phyloP scores from a whole-genome alignment of 2,113 vertebrate genomes.

The Corythaeola cristata region DNA sequence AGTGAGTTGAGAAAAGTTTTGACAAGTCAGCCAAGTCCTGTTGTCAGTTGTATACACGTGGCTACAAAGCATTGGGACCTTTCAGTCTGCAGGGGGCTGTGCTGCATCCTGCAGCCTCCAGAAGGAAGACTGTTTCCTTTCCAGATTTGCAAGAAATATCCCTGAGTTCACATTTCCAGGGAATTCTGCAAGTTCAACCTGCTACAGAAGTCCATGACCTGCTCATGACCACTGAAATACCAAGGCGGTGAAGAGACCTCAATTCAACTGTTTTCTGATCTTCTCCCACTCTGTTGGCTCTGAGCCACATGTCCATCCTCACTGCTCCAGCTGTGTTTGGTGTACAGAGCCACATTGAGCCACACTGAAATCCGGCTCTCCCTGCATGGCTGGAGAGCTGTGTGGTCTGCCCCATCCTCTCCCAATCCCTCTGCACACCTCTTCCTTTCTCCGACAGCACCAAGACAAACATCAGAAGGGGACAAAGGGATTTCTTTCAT shows the following conservation, averaged over 20 bases:
- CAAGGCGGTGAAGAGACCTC: neutral
- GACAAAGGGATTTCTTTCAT: neutral
- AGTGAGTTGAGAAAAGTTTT: neutral
- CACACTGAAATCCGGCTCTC: neutral
- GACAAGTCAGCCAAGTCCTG: neutral
- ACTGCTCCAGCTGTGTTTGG: neutral
- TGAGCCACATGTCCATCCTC: neutral
- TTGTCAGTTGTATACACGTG: neutral
- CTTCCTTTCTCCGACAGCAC: neutral
- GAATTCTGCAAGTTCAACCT: slow-evolving; percentile 17
- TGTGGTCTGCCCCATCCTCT: neutral
- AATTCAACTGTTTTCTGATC: neutral
- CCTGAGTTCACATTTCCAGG: neutral
- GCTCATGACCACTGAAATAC: neutral
- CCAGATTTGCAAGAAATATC: slow-evolving; percentile 16
- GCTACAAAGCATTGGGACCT: neutral
- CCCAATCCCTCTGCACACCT: neutral
- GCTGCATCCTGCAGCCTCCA: neutral
- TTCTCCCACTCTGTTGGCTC: neutral
- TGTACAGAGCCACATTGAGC: neutral
- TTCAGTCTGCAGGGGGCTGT: neutral
- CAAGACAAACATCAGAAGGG: neutral
- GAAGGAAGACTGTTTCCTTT: slow-evolving; percentile 4
- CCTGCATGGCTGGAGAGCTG: neutral
- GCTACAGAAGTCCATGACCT: neutral